Evolutionary conservation across 1,140 invertebrate species (phyloP).

Genomic region (Platyura marginata): DNA sequence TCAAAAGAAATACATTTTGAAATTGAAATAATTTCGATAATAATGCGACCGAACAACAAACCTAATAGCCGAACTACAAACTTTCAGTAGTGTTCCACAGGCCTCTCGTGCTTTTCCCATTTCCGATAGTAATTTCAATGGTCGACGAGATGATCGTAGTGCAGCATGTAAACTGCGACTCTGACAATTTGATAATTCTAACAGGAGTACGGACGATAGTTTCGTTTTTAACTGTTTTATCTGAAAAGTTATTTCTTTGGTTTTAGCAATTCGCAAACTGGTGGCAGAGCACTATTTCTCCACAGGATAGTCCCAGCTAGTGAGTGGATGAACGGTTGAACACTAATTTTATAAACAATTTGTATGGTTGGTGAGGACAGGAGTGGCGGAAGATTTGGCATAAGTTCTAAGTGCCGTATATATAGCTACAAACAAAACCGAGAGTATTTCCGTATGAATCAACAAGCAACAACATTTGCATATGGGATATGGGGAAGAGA

Average conservation of each 20-base stretch:
- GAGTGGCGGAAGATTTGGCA: too few species aligned
- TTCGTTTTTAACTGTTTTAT: constrained; percentile 58
- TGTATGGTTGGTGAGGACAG: too few species aligned
- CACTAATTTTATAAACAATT: too few species aligned
- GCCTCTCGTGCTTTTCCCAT: constrained; percentile 25
- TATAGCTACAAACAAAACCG: too few species aligned
- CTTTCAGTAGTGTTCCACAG: constrained; percentile 15
- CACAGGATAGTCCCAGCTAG: too few species aligned
- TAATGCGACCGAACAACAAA: neutral
- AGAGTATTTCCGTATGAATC: too few species aligned
- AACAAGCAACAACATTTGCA: neutral
- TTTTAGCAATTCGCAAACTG: too few species aligned
- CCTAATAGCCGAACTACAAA: constrained; percentile 16
- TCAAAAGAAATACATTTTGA: too few species aligned
- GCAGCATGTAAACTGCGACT: constrained; percentile 88
- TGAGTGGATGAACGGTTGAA: too few species aligned
- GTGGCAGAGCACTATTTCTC: too few species aligned
- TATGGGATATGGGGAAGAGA: constrained; percentile 12
- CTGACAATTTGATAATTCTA: constrained; percentile 71
- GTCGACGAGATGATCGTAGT: constrained; percentile 63
- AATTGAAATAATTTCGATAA: neutral
- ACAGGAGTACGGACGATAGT: constrained; percentile 68
- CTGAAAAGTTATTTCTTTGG: constrained; percentile 10
- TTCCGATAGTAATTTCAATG: constrained; percentile 66
- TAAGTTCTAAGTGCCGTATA: too few species aligned